phyloP scores from a whole-genome alignment of 2,888 invertebrate genomes.

The Scrobipalpa atriplicella region DNA sequence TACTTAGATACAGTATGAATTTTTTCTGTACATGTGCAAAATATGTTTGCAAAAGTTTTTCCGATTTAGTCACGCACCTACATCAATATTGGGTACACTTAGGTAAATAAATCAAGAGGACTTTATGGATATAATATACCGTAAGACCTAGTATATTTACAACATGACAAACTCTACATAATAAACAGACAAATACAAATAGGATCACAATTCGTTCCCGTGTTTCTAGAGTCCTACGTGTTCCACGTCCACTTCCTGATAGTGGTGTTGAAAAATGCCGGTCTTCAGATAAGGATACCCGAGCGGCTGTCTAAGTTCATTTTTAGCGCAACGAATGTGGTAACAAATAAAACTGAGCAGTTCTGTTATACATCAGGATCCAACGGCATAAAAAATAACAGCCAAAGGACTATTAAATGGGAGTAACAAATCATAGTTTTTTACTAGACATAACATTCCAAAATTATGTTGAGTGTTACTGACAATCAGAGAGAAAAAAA shows the following conservation, averaged over 20 bases:
- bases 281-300: slow-evolving; percentile 48
- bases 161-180: no score
- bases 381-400: not conserved
- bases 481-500: no score
- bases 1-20: not conserved
- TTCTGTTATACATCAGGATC: not conserved
- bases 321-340: slow-evolving; percentile 67
- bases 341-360: slow-evolving; percentile 66
- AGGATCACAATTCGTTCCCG: not conserved
- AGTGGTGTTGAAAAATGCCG: slow-evolving; percentile 47
- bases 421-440: not conserved
- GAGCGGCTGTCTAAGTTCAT: slow-evolving; percentile 62
- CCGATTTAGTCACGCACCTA: no score
- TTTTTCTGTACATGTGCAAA: not conserved
- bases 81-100: no score
- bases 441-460: no score
- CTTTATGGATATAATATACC: no score
- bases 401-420: not conserved
- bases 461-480: no score
- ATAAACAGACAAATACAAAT: no score
- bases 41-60: no score
- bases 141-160: no score
- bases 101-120: no score
- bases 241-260: slow-evolving; percentile 33
- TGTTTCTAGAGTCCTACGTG: not conserved